Evolutionary conservation across 2,113 vertebrate species (phyloP).

Genomic region (Hipposideros armiger): DNA sequence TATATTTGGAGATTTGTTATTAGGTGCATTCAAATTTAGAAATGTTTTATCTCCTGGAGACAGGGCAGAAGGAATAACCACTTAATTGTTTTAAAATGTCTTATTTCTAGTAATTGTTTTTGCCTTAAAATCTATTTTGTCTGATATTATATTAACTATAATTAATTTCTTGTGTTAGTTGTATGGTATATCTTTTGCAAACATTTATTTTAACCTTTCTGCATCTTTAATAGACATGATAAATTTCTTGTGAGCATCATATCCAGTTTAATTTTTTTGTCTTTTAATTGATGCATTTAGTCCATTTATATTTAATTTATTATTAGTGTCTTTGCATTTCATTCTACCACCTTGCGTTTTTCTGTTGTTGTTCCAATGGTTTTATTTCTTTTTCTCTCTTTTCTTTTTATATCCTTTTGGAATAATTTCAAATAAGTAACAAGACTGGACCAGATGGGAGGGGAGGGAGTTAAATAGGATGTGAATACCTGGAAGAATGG

Average conservation of each 20-base stretch:
- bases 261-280: background rate
- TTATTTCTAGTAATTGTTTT: background rate
- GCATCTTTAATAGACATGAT: background rate
- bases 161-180: background rate
- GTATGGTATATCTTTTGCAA: background rate
- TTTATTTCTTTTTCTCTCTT: background rate
- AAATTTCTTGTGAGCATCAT: background rate
- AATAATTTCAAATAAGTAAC: background rate
- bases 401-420: background rate
- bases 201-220: background rate
- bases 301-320: background rate
- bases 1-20: background rate
- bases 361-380: background rate
- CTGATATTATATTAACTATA: background rate
- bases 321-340: background rate
- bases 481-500: background rate
- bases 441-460: background rate
- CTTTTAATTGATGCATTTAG: background rate
- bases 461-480: background rate
- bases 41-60: background rate
- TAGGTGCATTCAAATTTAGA: background rate
- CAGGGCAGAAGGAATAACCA: background rate
- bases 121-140: background rate
- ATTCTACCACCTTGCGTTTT: background rate
- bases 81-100: background rate